Evolutionary conservation across 1,140 invertebrate genomes (phyloP).

Genomic region (Sycophaga agraensis): DNA sequence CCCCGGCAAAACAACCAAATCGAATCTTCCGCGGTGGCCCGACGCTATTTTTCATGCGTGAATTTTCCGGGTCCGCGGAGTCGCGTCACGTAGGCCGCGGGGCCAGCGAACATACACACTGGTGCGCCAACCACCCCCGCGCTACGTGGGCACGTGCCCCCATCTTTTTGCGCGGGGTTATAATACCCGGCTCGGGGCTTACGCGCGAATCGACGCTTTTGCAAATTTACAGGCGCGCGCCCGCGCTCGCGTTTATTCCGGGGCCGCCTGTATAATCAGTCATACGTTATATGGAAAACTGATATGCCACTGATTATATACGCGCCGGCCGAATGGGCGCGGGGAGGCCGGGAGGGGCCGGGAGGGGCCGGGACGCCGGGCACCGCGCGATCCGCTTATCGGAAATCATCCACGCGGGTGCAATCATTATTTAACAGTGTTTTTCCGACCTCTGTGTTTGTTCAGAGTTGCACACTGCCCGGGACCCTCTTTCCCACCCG

Average conservation of each 20-base stretch:
- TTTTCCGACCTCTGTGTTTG: constrained; percentile 14
- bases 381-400: constrained; percentile 10
- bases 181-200: background rate
- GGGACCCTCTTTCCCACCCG: background rate
- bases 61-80: constrained; percentile 48
- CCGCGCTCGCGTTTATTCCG: constrained; percentile 10
- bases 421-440: constrained; percentile 20
- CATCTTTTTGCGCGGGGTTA: too few species aligned
- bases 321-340: background rate
- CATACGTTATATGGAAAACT: constrained; percentile 24
- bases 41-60: constrained; percentile 53
- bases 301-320: constrained; percentile 23
- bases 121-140: too few species aligned
- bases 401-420: constrained; percentile 16
- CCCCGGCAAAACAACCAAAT: constrained; percentile 49
- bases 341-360: background rate
- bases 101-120: too few species aligned
- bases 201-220: constrained; percentile 15
- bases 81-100: too few species aligned
- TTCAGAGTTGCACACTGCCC: background rate
- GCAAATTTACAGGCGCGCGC: background rate
- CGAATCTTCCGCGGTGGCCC: constrained; percentile 50
- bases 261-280: constrained; percentile 14
- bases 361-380: background rate
- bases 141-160: too few species aligned